A percentile compares a stretch with the other conserved stretches of the same genome.
Evolutionary conservation across 2,888 invertebrate species (phyloP).

Genomic region (Mythimna ferrago): DNA sequence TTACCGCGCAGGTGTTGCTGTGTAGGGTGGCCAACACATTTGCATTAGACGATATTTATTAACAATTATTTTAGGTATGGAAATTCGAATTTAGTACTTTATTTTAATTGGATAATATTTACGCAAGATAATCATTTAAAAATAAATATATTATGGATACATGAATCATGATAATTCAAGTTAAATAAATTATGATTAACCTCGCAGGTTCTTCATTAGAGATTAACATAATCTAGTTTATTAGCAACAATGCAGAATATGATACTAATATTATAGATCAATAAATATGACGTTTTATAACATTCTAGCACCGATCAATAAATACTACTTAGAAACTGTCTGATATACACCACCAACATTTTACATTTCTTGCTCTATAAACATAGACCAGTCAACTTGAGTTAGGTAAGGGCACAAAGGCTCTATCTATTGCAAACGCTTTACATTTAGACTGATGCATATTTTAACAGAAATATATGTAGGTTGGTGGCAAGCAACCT

Average conservation of each 20-base stretch:
- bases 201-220: neutral
- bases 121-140: neutral
- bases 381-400: conserved; percentile 40
- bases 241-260: neutral
- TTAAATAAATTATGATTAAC: neutral
- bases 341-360: conserved; percentile 29
- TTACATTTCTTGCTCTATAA: conserved; percentile 45
- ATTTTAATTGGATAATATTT: conserved; percentile 49
- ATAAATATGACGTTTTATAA: conserved; percentile 52
- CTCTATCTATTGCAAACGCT: conserved; percentile 32
- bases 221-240: neutral
- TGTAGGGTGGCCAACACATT: conserved; percentile 47
- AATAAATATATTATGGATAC: neutral
- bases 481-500: conserved; percentile 4
- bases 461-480: conserved; percentile 30
- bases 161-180: neutral
- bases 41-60: conserved; percentile 53
- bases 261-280: conserved; percentile 1
- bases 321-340: conserved; percentile 42
- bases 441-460: conserved; percentile 40
- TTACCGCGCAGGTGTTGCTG: conserved; percentile 67
- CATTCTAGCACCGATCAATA: conserved; percentile 35
- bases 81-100: conserved; percentile 36
- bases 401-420: conserved; percentile 50
- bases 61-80: conserved; percentile 42